A percentile compares a stretch with the other conserved stretches of the same genome.
Conservation (phyloP, 2,797 vertebrate genomes). For the Epinephelus awoara region DNA sequence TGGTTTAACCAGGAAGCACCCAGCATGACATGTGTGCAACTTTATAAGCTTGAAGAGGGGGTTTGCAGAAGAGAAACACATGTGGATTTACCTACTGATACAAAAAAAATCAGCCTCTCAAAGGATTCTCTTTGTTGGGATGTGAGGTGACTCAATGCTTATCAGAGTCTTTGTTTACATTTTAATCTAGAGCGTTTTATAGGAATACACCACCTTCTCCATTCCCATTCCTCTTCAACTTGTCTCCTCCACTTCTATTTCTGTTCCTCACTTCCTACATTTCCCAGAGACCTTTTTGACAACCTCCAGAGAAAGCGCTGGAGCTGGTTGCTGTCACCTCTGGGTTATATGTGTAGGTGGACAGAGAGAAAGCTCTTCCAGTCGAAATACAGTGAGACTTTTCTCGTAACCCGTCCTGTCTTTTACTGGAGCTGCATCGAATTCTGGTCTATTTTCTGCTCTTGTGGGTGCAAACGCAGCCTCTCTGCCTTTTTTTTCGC, state of each 20-base stretch:
- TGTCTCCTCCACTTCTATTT: slow-evolving; percentile 43
- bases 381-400: slow-evolving; percentile 33
- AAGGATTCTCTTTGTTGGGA: not conserved
- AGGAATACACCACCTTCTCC: not conserved
- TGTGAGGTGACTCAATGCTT: not conserved
- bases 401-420: slow-evolving; percentile 21
- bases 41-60: not conserved
- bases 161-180: not conserved
- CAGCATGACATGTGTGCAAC: slow-evolving; percentile 7
- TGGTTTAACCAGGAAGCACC: slow-evolving; percentile 47
- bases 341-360: slow-evolving; percentile 53
- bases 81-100: slow-evolving; percentile 15
- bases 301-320: slow-evolving; percentile 3
- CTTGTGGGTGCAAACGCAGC: slow-evolving; percentile 42
- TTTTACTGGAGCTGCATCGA: slow-evolving; percentile 28
- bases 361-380: slow-evolving; percentile 40
- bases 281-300: slow-evolving; percentile 49
- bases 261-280: slow-evolving; percentile 47
- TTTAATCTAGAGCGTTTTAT: not conserved
- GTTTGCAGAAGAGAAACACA: slow-evolving; percentile 11
- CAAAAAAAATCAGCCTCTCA: not conserved
- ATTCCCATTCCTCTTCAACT: not conserved
- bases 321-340: slow-evolving; percentile 47
- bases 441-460: slow-evolving; percentile 50
- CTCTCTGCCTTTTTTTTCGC: slow-evolving; percentile 24